Percentiles rank a stretch among this genome's conserved stretches.
Conservation (phyloP, 2,113 vertebrate species). For the Corythaixoides concolor region DNA sequence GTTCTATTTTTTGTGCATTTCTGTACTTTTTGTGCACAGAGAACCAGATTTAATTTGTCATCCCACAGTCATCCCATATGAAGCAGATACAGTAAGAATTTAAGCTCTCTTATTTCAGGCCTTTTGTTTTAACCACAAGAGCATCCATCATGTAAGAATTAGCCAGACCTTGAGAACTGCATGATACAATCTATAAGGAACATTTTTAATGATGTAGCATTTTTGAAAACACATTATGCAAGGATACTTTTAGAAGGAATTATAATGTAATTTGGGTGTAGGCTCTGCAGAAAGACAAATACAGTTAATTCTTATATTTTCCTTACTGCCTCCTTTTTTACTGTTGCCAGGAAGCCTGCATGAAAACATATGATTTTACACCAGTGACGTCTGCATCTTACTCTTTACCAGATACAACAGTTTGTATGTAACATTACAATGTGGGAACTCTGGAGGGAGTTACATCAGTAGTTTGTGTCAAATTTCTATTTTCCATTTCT, state of each 20-base stretch:
- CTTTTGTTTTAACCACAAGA: conserved; percentile 25
- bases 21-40: neutral
- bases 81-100: conserved; percentile 7
- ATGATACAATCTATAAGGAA: neutral
- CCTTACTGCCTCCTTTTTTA: conserved; percentile 1
- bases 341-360: neutral
- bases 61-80: neutral
- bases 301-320: neutral
- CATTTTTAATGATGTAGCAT: neutral
- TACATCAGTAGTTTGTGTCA: conserved; percentile 5
- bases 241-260: conserved; percentile 1
- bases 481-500: conserved; percentile 12
- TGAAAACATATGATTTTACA: conserved; percentile 11
- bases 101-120: neutral
- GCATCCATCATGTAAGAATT: neutral
- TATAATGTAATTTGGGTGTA: neutral
- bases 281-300: conserved; percentile 17
- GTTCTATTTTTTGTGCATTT: neutral
- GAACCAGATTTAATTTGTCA: neutral
- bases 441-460: neutral
- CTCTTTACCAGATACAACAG: conserved; percentile 13
- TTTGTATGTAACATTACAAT: conserved; percentile 1
- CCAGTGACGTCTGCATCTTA: neutral
- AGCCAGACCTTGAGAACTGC: neutral
- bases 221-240: conserved; percentile 17